phyloP scores from a whole-genome alignment of 2,113 vertebrate species.

The Oreochromis aureus region DNA sequence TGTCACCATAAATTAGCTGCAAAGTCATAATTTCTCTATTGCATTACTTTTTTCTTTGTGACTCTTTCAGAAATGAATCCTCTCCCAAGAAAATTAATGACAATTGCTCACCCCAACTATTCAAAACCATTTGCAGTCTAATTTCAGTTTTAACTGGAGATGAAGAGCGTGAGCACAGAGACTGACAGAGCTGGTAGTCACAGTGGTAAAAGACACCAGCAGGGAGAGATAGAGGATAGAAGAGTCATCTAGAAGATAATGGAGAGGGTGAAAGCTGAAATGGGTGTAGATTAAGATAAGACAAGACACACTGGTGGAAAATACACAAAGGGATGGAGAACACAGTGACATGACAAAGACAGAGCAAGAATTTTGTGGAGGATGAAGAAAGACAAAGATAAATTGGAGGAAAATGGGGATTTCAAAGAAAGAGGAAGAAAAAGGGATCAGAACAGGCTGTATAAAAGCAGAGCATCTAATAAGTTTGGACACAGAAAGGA shows the following conservation, averaged over 20 bases:
- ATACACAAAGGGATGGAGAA: conserved; percentile 9
- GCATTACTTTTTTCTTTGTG: background rate
- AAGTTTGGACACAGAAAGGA: conserved; percentile 63
- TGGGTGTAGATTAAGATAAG: conserved; percentile 20
- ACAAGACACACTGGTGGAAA: conserved; percentile 1
- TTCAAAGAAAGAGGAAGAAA: background rate
- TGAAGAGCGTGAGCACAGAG: background rate
- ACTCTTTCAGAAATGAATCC: conserved; percentile 30
- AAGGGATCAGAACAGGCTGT: background rate
- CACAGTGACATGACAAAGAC: background rate
- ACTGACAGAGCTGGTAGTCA: background rate
- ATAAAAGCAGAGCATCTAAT: conserved; percentile 52
- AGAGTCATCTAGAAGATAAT: background rate
- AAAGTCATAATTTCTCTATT: conserved; percentile 15
- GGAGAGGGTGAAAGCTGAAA: background rate
- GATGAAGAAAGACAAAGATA: conserved; percentile 2
- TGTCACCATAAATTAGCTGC: conserved; percentile 32
- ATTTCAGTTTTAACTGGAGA: conserved; percentile 10
- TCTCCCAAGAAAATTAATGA: conserved; percentile 31
- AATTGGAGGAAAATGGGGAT: background rate
- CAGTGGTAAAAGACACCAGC: background rate
- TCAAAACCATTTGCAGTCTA: conserved; percentile 19
- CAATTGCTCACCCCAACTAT: conserved; percentile 13
- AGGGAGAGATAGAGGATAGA: background rate
- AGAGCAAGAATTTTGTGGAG: background rate